Evolutionary conservation across 2,113 vertebrate species (phyloP).

Genomic region (Bufo gargarizans): DNA sequence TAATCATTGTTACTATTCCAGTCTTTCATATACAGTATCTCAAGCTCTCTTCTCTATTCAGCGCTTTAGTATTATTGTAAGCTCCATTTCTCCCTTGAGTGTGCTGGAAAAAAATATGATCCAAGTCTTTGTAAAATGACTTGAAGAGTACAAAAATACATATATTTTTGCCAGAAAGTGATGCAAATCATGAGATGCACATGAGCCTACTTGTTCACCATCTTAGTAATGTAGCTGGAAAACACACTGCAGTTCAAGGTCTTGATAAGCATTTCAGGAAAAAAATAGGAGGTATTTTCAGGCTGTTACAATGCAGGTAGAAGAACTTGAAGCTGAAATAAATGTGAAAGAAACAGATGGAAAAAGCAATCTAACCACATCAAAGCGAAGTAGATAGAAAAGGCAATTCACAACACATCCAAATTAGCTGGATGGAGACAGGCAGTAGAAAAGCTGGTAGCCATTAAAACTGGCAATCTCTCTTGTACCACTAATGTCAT

Average conservation of each 20-base stretch:
- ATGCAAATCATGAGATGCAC: slow-evolving; percentile 8
- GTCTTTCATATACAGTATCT: neutral
- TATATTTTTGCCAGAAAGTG: slow-evolving; percentile 1
- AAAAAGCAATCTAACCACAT: slow-evolving; percentile 45
- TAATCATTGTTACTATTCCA: slow-evolving; percentile 42
- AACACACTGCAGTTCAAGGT: neutral
- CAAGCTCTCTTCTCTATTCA: slow-evolving; percentile 2
- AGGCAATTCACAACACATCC: slow-evolving; percentile 42
- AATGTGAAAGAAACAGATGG: slow-evolving; percentile 33
- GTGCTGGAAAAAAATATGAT: neutral
- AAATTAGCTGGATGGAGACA: slow-evolving; percentile 25
- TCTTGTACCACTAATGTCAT: neutral
- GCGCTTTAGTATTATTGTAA: neutral
- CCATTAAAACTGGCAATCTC: slow-evolving; percentile 21
- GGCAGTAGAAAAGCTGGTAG: slow-evolving; percentile 18
- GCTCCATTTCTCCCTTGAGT: neutral
- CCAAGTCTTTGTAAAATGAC: neutral
- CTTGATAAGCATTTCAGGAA: slow-evolving; percentile 27
- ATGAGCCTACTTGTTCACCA: slow-evolving; percentile 3
- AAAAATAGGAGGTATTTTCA: slow-evolving; percentile 26
- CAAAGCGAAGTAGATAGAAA: slow-evolving; percentile 37
- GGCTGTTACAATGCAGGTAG: slow-evolving; percentile 16
- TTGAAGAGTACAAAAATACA: neutral
- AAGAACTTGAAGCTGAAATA: slow-evolving; percentile 32
- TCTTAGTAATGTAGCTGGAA: neutral